phyloP scores from a whole-genome alignment of 2,888 invertebrate species.

The Magallana nippona region DNA sequence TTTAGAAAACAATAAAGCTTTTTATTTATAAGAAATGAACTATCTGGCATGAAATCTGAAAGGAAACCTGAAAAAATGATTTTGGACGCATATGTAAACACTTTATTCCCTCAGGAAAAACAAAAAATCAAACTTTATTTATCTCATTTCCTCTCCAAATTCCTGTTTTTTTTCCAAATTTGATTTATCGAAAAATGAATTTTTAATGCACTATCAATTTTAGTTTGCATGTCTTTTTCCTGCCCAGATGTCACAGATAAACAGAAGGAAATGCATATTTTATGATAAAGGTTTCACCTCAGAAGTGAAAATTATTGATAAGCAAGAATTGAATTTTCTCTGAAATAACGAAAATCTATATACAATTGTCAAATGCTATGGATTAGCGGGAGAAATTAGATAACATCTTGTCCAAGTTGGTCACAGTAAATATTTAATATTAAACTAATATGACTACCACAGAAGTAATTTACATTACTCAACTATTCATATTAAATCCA shows the following conservation, averaged over 20 bases:
- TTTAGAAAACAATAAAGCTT: too few species aligned
- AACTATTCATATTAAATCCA: slow-evolving; percentile 20
- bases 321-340: slow-evolving; percentile 17
- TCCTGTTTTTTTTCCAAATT: slow-evolving; percentile 4
- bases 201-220: neutral
- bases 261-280: slow-evolving; percentile 17
- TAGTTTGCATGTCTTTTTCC: slow-evolving; percentile 18
- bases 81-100: neutral
- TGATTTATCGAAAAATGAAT: slow-evolving; percentile 12
- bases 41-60: too few species aligned
- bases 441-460: slow-evolving; percentile 25
- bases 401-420: slow-evolving; percentile 1
- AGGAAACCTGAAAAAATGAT: too few species aligned
- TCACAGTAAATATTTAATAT: slow-evolving; percentile 27
- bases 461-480: neutral
- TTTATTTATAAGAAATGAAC: too few species aligned
- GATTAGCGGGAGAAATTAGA: slow-evolving; percentile 14
- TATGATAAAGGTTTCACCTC: slow-evolving; percentile 20
- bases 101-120: neutral
- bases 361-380: neutral
- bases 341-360: slow-evolving; percentile 10
- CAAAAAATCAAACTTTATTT: neutral
- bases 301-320: slow-evolving; percentile 27
- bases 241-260: slow-evolving; percentile 32
- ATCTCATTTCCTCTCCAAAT: slow-evolving; percentile 28